Evolutionary conservation across 2,888 invertebrate genomes (phyloP).

Genomic region (Tinea pellionella): DNA sequence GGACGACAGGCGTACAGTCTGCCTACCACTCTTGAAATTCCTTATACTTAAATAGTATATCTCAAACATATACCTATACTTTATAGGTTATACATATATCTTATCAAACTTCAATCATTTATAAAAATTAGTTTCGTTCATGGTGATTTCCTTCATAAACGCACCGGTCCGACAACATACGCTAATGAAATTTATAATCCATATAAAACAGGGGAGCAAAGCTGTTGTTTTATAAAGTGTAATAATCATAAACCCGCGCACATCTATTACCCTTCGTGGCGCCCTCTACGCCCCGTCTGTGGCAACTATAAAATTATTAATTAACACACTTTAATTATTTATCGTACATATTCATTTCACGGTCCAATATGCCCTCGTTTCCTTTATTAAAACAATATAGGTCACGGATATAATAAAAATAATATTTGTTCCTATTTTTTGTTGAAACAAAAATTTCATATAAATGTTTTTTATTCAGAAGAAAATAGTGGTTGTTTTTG

Average conservation of each 20-base stretch:
- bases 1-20: too few relatives aligned
- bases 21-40: too few relatives aligned
- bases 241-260: slow-evolving; percentile 53
- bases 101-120: background rate
- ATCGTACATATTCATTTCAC: background rate
- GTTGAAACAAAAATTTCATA: background rate
- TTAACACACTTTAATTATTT: slow-evolving; percentile 15
- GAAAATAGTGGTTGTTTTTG: background rate
- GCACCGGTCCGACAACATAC: slow-evolving; percentile 37
- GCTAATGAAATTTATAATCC: slow-evolving; percentile 65
- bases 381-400: background rate
- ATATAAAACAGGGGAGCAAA: slow-evolving; percentile 41
- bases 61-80: too few relatives aligned
- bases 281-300: background rate
- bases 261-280: slow-evolving; percentile 7
- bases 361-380: background rate
- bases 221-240: slow-evolving; percentile 57
- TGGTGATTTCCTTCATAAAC: background rate
- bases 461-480: background rate
- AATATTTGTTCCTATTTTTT: background rate
- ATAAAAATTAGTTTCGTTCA: background rate
- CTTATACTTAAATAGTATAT: too few relatives aligned
- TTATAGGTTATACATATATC: too few relatives aligned
- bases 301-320: slow-evolving; percentile 13
- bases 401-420: background rate